Percentiles rank a stretch among this genome's conserved stretches.
These are phyloP conservation scores for Peucedramus taeniatus DNA, from an alignment of 2,113 vertebrate genomes.

Conservation along the genomic window DNA sequence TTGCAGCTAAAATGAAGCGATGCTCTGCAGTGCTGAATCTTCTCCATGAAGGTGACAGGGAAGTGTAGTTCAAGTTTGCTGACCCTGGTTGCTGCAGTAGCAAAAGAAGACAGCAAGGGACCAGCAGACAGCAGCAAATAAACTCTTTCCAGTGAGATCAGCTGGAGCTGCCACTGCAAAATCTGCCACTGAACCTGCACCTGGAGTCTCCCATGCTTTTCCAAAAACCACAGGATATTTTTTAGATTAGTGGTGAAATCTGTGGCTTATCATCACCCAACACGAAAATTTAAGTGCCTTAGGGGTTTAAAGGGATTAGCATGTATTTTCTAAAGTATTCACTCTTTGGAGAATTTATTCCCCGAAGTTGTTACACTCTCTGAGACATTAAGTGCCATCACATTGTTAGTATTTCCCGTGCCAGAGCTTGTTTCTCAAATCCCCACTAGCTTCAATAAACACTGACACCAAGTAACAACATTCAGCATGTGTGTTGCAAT, in stretches of 20 bases:
- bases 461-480: constrained; percentile 15
- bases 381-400: not conserved
- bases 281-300: not conserved
- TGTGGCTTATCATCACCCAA: not conserved
- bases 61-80: not conserved
- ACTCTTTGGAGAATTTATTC: not conserved
- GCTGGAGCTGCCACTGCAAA: not conserved
- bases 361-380: not conserved
- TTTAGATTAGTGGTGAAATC: not conserved
- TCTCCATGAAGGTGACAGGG: not conserved
- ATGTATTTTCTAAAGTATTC: not conserved
- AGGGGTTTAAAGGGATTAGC: not conserved
- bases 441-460: not conserved
- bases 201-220: not conserved
- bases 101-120: constrained; percentile 23
- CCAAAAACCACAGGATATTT: not conserved
- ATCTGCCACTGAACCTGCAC: not conserved
- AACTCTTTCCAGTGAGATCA: not conserved
- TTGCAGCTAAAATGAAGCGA: not conserved
- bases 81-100: not conserved
- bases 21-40: rapidly evolving
- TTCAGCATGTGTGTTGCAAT: constrained; percentile 19
- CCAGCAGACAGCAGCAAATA: constrained; percentile 38
- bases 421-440: constrained; percentile 19
- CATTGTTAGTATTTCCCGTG: not conserved